phyloP scores from a whole-genome alignment of 2,113 vertebrate species.

The Triplophysa siluroides region DNA sequence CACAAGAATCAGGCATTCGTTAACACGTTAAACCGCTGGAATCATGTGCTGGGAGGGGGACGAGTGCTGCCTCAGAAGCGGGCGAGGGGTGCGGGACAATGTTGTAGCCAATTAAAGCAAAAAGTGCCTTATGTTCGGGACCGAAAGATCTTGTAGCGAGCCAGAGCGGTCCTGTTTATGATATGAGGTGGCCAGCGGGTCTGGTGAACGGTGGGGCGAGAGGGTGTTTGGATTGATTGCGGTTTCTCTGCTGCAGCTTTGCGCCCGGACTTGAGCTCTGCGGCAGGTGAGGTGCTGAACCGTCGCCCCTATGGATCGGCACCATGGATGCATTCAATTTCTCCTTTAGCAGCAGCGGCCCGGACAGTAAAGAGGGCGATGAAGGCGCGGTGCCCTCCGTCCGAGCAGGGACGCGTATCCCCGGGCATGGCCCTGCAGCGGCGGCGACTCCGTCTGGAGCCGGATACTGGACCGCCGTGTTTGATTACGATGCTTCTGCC shows the following conservation, averaged over 20 bases:
- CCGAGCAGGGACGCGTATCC: slow-evolving; percentile 58
- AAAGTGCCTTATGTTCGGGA: slow-evolving; percentile 37
- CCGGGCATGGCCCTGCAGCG: slow-evolving; percentile 54
- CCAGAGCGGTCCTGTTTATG: not conserved
- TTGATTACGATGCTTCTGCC: slow-evolving; percentile 93
- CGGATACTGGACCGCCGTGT: slow-evolving; percentile 90
- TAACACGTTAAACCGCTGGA: slow-evolving; percentile 46
- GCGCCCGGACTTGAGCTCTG: not conserved
- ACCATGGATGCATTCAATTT: slow-evolving; percentile 77
- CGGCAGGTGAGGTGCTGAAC: slow-evolving; percentile 67
- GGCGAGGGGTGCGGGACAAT: slow-evolving; percentile 40
- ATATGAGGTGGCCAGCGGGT: not conserved
- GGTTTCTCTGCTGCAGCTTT: slow-evolving; percentile 50
- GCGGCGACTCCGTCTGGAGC: slow-evolving; percentile 53
- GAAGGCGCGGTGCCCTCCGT: slow-evolving; percentile 64
- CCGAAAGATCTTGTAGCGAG: not conserved
- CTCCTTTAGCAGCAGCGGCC: slow-evolving; percentile 64
- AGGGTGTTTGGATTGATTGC: slow-evolving; percentile 59
- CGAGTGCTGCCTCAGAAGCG: slow-evolving; percentile 1
- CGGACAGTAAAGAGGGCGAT: slow-evolving; percentile 64
- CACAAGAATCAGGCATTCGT: slow-evolving; percentile 37
- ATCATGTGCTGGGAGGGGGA: slow-evolving; percentile 36
- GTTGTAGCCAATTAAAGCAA: slow-evolving; percentile 28
- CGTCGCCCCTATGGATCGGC: slow-evolving; percentile 76
- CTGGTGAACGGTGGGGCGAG: slow-evolving; percentile 12